A percentile compares a stretch with the other conserved stretches of the same genome.
phyloP scores from a whole-genome alignment of 1,140 invertebrate genomes.

The Zaprionus ghesquierei region DNA sequence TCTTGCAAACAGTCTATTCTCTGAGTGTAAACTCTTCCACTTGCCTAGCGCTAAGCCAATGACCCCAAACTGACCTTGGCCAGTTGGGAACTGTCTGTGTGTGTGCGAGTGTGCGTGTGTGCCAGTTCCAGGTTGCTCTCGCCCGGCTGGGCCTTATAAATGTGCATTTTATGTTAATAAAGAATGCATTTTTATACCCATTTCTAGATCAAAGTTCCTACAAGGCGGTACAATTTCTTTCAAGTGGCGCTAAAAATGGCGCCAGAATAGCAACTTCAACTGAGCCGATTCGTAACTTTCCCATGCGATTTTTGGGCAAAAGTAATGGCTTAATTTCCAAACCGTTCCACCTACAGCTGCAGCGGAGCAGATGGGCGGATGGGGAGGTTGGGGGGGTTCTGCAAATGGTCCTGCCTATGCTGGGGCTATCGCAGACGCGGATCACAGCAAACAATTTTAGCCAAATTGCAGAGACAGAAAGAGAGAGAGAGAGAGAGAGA shows the following conservation, averaged over 20 bases:
- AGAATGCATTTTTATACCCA: conserved; percentile 41
- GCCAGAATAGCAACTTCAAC: conserved; percentile 13
- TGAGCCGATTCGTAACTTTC: conserved; percentile 20
- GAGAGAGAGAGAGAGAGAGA: background rate
- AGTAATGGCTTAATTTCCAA: conserved; percentile 62
- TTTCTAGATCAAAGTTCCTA: conserved; percentile 25
- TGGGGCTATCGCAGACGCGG: conserved; percentile 23
- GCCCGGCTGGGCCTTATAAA: conserved; percentile 27
- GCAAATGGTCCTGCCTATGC: conserved; percentile 22
- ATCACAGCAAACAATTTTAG: conserved; percentile 53
- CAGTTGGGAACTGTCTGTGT: conserved; percentile 8
- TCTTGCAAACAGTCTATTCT: background rate
- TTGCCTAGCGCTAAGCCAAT: conserved; percentile 36
- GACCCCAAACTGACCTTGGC: conserved; percentile 51
- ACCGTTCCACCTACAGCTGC: conserved; percentile 34
- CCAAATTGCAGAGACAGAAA: conserved; percentile 38
- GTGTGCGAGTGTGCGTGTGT: background rate
- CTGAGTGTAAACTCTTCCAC: background rate
- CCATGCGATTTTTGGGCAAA: conserved; percentile 17
- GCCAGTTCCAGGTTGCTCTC: conserved; percentile 5
- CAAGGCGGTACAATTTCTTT: conserved; percentile 11
- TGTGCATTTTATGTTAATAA: conserved; percentile 54
- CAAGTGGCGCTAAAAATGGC: conserved; percentile 69
- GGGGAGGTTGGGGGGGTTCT: background rate
- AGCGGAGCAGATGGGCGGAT: background rate